Base-by-base conservation (phyloP, 2,113 vertebrate genomes). In the Nothoprocta perdicaria region DNA sequence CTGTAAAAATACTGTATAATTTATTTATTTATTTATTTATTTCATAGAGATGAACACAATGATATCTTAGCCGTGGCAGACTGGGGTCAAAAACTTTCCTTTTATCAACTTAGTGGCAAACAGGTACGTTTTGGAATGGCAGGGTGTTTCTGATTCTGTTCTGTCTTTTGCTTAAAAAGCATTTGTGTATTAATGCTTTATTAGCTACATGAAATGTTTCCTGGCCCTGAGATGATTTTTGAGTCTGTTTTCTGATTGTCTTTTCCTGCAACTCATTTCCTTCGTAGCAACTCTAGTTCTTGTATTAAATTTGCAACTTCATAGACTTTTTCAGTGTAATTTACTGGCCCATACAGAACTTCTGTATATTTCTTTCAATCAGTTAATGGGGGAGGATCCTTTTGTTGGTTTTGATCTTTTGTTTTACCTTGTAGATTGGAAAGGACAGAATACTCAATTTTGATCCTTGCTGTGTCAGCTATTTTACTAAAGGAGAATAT, bases 21-120 rank as follows among this genome's bases (percentile, higher is more conserved):
- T 43, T 14, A 10, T 43, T 14, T 38, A 38, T 67, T 63, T 48
- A 19, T 71, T 60, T 89, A 74, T 61, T 94, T 84, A 95, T 95
- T 67, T 80, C 43, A 77, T 95, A 99, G 99, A 97, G 99, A 99
- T 94, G 99, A 99, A 58, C 99, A 98, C 97, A 99, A 99, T 97
- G 99, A 99, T 95, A 98, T 99, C 92, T 97, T 99, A 95, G 99
- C 99, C 76, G 98, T 99, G 89, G 98, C 99, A 95, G 99, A 99
- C 93, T 99, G 99, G 99, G 98, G 99, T 69, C 99, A 99, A 96
- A 99, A 97, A 81, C 98, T 99, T 93, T 99, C 99, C 76, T 99
- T 99, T 96, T 99, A 99, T 96, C 99, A 99, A 79, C 98, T 99
- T 50, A 99, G 99, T 96, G 99, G 99, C 86, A 99, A 99, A 80